Conservation (phyloP, 2,113 vertebrate species). For the Gasterosteus aculeatus region DNA sequence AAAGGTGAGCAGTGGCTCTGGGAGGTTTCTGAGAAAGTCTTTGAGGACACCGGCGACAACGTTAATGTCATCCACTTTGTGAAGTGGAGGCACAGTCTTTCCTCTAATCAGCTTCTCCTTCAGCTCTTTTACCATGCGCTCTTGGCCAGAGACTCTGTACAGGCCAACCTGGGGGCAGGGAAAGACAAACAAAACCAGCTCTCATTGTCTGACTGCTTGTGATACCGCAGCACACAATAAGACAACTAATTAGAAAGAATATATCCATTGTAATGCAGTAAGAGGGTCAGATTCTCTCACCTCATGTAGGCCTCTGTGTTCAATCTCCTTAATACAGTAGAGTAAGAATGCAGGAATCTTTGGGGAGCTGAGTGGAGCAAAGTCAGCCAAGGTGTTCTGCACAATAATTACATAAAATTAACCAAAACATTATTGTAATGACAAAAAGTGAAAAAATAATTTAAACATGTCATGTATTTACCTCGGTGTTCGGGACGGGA, state of each 20-base stretch:
- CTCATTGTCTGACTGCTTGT: slow-evolving; percentile 13
- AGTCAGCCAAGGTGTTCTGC: slow-evolving; percentile 88
- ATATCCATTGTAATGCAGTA: slow-evolving; percentile 11
- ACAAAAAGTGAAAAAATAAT: not conserved
- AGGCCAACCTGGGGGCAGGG: slow-evolving; percentile 84
- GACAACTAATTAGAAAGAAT: slow-evolving; percentile 23
- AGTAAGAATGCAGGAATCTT: slow-evolving; percentile 90
- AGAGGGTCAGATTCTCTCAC: slow-evolving; percentile 67
- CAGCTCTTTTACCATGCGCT: slow-evolving; percentile 88
- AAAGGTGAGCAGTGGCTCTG: slow-evolving; percentile 91
- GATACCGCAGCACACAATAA: slow-evolving; percentile 23
- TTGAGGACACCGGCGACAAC: slow-evolving; percentile 89
- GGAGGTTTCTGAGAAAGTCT: slow-evolving; percentile 91
- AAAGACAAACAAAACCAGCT: slow-evolving; percentile 13
- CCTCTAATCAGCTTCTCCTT: slow-evolving; percentile 89
- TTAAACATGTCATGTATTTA: slow-evolving; percentile 38
- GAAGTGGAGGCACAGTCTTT: slow-evolving; percentile 85
- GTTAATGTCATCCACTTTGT: slow-evolving; percentile 91
- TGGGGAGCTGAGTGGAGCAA: slow-evolving; percentile 85
- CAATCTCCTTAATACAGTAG: slow-evolving; percentile 93
- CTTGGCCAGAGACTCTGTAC: slow-evolving; percentile 90
- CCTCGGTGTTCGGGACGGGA: slow-evolving; percentile 84
- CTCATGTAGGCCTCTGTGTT: slow-evolving; percentile 90
- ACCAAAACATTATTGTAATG: not conserved
- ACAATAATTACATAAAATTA: slow-evolving; percentile 22